Base-by-base conservation (phyloP, 2,113 vertebrate genomes). In the Pipra filicauda region DNA sequence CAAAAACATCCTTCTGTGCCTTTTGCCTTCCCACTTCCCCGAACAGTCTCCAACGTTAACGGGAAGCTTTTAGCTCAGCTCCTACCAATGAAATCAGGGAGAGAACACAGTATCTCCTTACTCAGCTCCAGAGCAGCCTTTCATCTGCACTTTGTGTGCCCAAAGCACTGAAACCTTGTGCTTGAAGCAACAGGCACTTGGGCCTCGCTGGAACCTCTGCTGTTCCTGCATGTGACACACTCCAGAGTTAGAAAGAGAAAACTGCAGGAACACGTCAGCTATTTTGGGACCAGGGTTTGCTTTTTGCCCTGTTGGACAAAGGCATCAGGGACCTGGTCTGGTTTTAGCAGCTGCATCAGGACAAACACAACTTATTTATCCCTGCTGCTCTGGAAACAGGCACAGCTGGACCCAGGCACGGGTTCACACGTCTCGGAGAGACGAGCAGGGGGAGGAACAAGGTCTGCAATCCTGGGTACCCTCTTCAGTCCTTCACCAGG, bases 291-390 rank as follows among this genome's bases (percentile, higher is more conserved):
- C 80, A 54, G n/a, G 37, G 19, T 55, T 92, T 91, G 46, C 39
- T 77, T 82, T 73, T 43, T 55, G 76, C 57, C 69, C 69, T n/a
- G 26, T 15, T 71, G 41, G 75, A 74, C 54, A 85, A 88, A 90
- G 2, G 13, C 30, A 67, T n/a, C 65, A 43, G 61, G 23, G 61
- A 41, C 5, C 15, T 5, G 4, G 12, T n/a, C 84, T n/a, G 49
- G 46, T 72, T 91, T 72, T 55, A 66, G 65, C 83, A 88, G 61
- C 27, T 4, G 0, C 18, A 67, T 44, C 46, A 31, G 65, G 65
- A 67, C 57, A 78, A 72, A 82, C 26, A 91, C n/a, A 74, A 61
- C n/a, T 83, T 44, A n/a, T n/a, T 83, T 61, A 74, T 66, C 73
- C 55, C 69, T 58, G 59, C 62, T 66, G 33, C 66, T 43, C 79